These are phyloP conservation scores for Colaptes auratus DNA, from an alignment of 2,113 vertebrate species.

Conservation along the genomic window DNA sequence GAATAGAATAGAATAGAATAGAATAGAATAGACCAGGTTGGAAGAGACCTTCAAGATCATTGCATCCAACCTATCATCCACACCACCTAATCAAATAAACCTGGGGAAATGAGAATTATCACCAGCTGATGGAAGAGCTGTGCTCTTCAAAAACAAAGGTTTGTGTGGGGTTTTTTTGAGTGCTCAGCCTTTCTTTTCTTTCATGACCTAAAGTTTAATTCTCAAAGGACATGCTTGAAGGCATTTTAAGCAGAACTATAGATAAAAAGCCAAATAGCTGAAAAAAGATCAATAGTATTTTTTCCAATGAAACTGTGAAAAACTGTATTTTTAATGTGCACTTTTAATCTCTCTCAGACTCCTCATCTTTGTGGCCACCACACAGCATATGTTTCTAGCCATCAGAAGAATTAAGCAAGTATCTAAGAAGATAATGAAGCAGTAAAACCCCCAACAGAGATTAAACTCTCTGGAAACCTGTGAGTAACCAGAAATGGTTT, in stretches of 20 bases:
- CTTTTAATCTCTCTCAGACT: slow-evolving; percentile 22
- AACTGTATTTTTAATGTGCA: not conserved
- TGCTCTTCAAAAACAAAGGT: not conserved
- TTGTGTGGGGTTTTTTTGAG: not conserved
- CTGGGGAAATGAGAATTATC: fast-evolving
- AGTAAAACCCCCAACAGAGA: not conserved
- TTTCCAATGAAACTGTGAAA: slow-evolving; percentile 8
- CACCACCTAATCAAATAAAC: too few relatives aligned
- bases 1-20: too few relatives aligned
- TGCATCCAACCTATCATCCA: too few relatives aligned
- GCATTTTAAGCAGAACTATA: not conserved
- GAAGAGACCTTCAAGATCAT: too few relatives aligned
- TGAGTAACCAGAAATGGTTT: not conserved
- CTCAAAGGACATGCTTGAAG: not conserved
- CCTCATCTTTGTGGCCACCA: not conserved
- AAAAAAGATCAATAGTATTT: slow-evolving; percentile 10
- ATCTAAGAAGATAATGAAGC: not conserved
- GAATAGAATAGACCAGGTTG: too few relatives aligned
- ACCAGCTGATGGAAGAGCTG: fast-evolving
- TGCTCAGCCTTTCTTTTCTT: not conserved
- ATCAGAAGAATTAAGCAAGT: not conserved
- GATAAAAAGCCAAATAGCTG: not conserved
- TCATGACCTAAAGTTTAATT: not conserved
- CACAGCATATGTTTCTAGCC: not conserved
- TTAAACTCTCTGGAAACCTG: slow-evolving; percentile 25